Conservation (phyloP, 2,888 invertebrate genomes). For the Disparrhopalites patrizii region DNA sequence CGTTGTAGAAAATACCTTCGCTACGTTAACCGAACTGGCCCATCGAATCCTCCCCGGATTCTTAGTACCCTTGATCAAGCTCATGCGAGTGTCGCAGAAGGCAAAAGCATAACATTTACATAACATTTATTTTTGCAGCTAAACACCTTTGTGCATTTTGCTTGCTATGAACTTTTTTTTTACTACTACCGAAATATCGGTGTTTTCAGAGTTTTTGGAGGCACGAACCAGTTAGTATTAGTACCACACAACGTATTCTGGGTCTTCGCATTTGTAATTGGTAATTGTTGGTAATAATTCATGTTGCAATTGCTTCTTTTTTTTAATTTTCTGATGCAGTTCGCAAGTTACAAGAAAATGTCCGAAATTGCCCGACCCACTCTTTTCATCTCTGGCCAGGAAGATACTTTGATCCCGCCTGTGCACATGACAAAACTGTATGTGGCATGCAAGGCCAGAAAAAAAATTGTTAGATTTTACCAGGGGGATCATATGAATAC, state of each 20-base stretch:
- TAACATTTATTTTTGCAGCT: too few species aligned
- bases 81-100: not conserved
- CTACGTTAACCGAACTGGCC: constrained; percentile 1
- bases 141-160: too few species aligned
- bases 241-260: not conserved
- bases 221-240: too few species aligned
- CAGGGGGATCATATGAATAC: constrained; percentile 9
- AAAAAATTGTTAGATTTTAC: constrained; percentile 13
- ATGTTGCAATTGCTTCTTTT: too few species aligned
- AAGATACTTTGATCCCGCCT: constrained; percentile 8
- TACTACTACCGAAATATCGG: too few species aligned
- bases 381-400: constrained; percentile 3
- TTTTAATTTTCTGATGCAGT: too few species aligned
- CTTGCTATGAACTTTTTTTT: too few species aligned
- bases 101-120: too few species aligned
- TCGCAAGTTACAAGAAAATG: constrained; percentile 13
- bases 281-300: too few species aligned
- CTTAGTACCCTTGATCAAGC: not conserved
- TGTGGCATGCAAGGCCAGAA: constrained; percentile 5
- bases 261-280: too few species aligned
- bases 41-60: not conserved
- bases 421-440: constrained; percentile 17
- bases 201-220: too few species aligned
- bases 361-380: not conserved
- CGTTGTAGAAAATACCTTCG: constrained; percentile 17